These are phyloP conservation scores for Donacobius atricapilla DNA, from an alignment of 2,113 vertebrate genomes.

Conservation along the genomic window DNA sequence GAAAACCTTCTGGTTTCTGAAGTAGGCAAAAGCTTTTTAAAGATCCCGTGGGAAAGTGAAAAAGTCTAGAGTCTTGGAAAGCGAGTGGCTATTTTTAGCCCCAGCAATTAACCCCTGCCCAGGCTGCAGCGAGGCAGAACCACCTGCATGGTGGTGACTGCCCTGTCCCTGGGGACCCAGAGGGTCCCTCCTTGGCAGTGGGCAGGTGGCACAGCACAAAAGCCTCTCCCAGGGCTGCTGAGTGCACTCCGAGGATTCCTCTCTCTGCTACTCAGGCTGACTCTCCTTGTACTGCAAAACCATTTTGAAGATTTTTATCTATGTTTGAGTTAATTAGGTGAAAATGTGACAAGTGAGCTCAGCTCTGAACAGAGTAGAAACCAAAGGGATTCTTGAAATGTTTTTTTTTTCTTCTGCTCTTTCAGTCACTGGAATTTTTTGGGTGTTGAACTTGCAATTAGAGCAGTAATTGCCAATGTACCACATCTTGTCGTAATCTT, in stretches of 20 bases:
- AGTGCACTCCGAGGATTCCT: neutral
- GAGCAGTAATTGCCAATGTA: neutral
- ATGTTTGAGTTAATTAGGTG: neutral
- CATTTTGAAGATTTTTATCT: neutral
- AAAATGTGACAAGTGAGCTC: neutral
- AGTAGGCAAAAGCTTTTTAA: neutral
- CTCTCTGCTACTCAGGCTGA: neutral
- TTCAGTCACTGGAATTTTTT: neutral
- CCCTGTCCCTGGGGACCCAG: neutral
- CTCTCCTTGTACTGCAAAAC: neutral
- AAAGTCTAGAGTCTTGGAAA: neutral
- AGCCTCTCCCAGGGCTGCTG: neutral
- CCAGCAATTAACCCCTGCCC: neutral
- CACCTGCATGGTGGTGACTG: accelerated
- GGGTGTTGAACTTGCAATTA: neutral
- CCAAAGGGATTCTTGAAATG: neutral
- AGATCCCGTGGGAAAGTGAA: neutral
- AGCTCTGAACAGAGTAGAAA: neutral
- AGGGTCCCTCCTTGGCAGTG: accelerated
- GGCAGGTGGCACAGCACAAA: neutral
- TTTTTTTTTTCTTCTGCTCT: neutral
- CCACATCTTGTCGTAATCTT: neutral
- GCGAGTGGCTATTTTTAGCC: neutral
- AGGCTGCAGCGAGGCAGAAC: neutral
- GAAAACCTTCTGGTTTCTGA: neutral